Percentiles rank a stretch among this genome's conserved stretches.
Conservation (phyloP, 2,797 vertebrate genomes). For the Myoxocephalus aenaeus region DNA sequence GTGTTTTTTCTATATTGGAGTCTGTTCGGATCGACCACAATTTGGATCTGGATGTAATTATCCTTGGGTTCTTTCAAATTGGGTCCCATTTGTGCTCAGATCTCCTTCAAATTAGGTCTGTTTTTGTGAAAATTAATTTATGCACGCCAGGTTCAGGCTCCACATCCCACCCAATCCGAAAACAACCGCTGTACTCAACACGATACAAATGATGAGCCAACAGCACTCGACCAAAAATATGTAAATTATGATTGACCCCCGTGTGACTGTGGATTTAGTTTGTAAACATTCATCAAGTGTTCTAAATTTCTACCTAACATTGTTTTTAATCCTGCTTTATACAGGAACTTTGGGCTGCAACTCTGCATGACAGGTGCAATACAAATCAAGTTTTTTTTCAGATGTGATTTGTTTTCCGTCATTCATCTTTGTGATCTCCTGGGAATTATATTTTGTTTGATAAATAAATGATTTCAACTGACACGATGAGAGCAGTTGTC, state of each 20-base stretch:
- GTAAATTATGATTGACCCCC: neutral
- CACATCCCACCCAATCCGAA: neutral
- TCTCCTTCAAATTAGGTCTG: neutral
- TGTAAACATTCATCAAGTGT: neutral
- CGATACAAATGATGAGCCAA: neutral
- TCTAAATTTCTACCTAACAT: neutral
- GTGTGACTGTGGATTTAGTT: neutral
- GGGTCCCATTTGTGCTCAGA: neutral
- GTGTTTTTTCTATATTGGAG: neutral
- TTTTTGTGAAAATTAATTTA: conserved; percentile 1
- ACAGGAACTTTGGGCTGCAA: neutral
- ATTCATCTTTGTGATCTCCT: neutral
- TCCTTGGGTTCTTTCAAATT: neutral
- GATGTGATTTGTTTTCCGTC: neutral
- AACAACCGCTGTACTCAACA: neutral
- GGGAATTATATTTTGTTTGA: neutral
- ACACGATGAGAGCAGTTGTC: neutral
- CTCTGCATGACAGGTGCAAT: neutral
- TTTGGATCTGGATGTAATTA: neutral
- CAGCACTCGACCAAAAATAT: neutral
- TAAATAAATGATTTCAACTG: neutral
- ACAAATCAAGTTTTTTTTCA: neutral
- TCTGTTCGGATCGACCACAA: neutral
- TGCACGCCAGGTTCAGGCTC: neutral
- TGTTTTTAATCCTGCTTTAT: neutral